phyloP scores from a whole-genome alignment of 2,797 vertebrate species.

The Enteromius radiatus region DNA sequence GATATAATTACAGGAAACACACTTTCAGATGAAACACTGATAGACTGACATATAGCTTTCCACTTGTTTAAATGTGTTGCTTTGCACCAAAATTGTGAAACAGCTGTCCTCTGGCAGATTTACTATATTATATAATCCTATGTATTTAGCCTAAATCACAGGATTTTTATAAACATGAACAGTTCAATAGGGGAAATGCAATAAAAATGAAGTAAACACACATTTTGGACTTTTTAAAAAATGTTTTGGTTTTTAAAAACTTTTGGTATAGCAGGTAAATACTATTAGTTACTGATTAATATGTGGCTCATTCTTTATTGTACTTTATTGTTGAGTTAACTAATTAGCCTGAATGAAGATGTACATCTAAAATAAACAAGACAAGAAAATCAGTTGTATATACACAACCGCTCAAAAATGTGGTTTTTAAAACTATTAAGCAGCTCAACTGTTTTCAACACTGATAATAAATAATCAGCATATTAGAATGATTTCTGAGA shows the following conservation, averaged over 20 bases:
- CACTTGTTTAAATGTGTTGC: constrained; percentile 4
- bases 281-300: not conserved
- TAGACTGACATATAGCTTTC: not conserved
- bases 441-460: too few relatives aligned
- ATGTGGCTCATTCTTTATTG: not conserved
- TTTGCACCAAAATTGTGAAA: not conserved
- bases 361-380: constrained; percentile 4
- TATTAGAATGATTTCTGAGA: too few relatives aligned
- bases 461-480: too few relatives aligned
- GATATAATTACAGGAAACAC: constrained; percentile 22
- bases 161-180: constrained; percentile 12
- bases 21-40: not conserved
- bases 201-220: not conserved
- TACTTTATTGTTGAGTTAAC: not conserved
- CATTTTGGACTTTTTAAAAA: not conserved
- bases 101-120: constrained; percentile 40
- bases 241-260: too few relatives aligned
- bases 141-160: constrained; percentile 1
- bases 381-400: constrained; percentile 2
- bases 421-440: too few relatives aligned
- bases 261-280: not conserved
- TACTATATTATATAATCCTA: constrained; percentile 36
- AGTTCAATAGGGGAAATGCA: not conserved
- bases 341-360: constrained; percentile 4
- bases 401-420: too few relatives aligned